Conservation (phyloP, 2,113 vertebrate species). For the Vanacampus margaritifer region DNA sequence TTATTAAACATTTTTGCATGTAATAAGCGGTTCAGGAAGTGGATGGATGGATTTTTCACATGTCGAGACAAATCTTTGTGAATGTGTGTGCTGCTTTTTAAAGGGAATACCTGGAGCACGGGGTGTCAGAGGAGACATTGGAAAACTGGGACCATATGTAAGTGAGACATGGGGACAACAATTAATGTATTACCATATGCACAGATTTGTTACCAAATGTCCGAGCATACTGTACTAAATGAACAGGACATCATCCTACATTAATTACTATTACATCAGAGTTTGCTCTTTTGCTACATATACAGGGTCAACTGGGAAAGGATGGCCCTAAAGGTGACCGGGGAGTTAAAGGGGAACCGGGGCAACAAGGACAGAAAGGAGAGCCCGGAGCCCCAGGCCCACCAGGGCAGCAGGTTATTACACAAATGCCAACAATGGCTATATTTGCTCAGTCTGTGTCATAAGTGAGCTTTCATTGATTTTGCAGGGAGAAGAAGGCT, state of each 20-base stretch:
- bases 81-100: background rate
- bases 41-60: no score
- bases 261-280: background rate
- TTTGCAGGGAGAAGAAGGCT: slow-evolving; percentile 74
- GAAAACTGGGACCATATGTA: slow-evolving; percentile 69
- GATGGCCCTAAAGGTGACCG: slow-evolving; percentile 62
- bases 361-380: slow-evolving; percentile 70
- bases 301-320: slow-evolving; percentile 66
- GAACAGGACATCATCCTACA: background rate
- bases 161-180: slow-evolving; percentile 32
- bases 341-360: slow-evolving; percentile 71
- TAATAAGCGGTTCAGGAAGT: no score
- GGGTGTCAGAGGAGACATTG: slow-evolving; percentile 75
- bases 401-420: slow-evolving; percentile 71
- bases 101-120: slow-evolving; percentile 73
- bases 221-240: background rate
- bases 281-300: background rate
- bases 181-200: background rate
- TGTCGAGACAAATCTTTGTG: background rate
- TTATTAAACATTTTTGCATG: background rate
- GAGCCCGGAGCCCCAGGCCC: slow-evolving; percentile 69
- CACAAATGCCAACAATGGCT: background rate
- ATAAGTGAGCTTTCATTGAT: background rate
- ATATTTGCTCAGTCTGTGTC: background rate
- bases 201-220: background rate